phyloP scores from a whole-genome alignment of 1,140 invertebrate genomes.

The Idris sp. region DNA sequence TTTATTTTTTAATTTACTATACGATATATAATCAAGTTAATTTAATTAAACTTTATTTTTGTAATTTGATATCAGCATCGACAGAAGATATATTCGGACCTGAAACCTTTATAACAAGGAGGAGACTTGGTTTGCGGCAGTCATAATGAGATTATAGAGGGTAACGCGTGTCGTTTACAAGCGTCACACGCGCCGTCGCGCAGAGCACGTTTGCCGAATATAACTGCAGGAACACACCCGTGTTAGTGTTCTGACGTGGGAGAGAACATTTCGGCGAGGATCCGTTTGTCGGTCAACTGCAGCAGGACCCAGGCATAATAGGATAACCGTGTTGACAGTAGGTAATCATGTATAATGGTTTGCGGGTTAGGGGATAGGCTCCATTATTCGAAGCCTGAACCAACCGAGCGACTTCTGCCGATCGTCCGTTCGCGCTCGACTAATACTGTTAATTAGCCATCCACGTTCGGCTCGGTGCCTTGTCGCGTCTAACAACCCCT shows the following conservation, averaged over 20 bases:
- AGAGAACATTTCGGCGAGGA: constrained; percentile 28
- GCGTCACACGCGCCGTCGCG: constrained; percentile 43
- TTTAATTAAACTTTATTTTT: too few species aligned
- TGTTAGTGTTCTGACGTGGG: neutral
- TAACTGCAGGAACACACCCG: constrained; percentile 3
- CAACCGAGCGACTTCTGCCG: constrained; percentile 39
- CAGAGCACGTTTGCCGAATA: constrained; percentile 19
- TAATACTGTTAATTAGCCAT: constrained; percentile 62
- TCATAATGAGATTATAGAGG: constrained; percentile 30
- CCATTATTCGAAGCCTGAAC: constrained; percentile 44
- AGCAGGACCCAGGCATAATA: constrained; percentile 51
- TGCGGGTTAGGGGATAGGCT: constrained; percentile 40
- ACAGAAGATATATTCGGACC: too few species aligned
- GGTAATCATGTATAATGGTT: constrained; percentile 58
- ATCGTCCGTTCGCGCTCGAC: constrained; percentile 45
- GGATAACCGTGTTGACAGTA: constrained; percentile 58
- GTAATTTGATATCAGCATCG: too few species aligned
- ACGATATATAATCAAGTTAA: too few species aligned
- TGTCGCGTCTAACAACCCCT: constrained; percentile 58
- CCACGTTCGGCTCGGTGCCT: constrained; percentile 35
- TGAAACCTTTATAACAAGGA: too few species aligned
- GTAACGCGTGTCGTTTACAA: constrained; percentile 41
- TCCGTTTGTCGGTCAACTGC: constrained; percentile 52
- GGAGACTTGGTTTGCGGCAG: too few species aligned
- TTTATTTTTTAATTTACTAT: too few species aligned